phyloP scores from a whole-genome alignment of 2,888 invertebrate species.

The Calliscelio sp. region DNA sequence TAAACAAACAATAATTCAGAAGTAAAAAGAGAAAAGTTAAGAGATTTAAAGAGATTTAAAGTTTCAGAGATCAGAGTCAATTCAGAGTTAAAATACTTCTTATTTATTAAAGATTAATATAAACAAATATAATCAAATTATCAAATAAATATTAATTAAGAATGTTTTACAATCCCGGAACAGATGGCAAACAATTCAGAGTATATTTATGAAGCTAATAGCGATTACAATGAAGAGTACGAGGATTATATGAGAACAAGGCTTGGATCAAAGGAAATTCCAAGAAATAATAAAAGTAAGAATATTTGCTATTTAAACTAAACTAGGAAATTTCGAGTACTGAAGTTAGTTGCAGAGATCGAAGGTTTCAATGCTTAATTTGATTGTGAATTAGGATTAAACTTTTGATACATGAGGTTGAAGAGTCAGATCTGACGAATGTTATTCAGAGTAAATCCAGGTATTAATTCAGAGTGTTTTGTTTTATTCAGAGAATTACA shows the following conservation, averaged over 20 bases:
- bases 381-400: background rate
- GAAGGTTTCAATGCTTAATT: slow-evolving; percentile 24
- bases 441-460: slow-evolving; percentile 40
- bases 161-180: slow-evolving; percentile 56
- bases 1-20: background rate
- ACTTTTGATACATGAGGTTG: slow-evolving; percentile 30
- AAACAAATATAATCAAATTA: background rate
- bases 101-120: background rate
- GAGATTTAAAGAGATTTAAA: background rate
- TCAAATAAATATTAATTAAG: slow-evolving; percentile 41
- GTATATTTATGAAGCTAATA: background rate
- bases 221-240: slow-evolving; percentile 27
- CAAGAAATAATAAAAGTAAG: slow-evolving; percentile 27
- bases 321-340: slow-evolving; percentile 22
- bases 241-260: slow-evolving; percentile 49
- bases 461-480: slow-evolving; percentile 45
- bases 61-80: background rate
- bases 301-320: slow-evolving; percentile 17
- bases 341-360: slow-evolving; percentile 10
- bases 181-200: slow-evolving; percentile 60
- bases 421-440: slow-evolving; percentile 51
- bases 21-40: background rate
- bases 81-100: background rate
- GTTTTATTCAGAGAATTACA: slow-evolving; percentile 26
- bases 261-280: background rate